Base-by-base conservation (phyloP, 2,797 vertebrate genomes). In the Psittacula echo region DNA sequence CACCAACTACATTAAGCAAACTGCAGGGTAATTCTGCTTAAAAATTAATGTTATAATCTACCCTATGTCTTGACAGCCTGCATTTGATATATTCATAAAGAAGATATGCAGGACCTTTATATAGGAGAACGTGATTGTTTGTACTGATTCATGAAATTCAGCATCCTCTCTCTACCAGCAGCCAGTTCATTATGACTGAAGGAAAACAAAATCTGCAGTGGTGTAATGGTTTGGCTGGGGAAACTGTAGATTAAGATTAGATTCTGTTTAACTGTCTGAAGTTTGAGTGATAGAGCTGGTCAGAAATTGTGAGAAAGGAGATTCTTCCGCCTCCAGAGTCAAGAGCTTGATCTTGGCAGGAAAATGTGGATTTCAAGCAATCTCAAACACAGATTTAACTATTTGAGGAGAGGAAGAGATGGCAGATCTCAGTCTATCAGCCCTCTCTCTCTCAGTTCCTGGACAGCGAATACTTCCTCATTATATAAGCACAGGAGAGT, bases 111-210 rank as follows among this genome's bases (percentile, higher is more conserved):
- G 61, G 50, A 54, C 44, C 50, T 89, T 93, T 87, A 87, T 39
- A 61, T 24, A 83, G 81, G 34, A 89, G 64, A 77, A 32, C 1
- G 2, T 39, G 67, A 34, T 61, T 86, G 42, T 84, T 85, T 73
- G 39, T 87, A 29, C 45, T 71, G 68, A 73, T 92, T 95, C 75
- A 60, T 60, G 39, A 93, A 95, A 93, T 92, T 58, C 90, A 72
- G 65, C 27, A 60, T n/a, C 53, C 50, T 85, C 64, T 50, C 73
- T 90, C 76, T 62, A 39, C 47, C 18, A 88, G 30, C n/a, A 89
- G 51, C 44, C 44, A 51, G 62, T 56, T 89, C 75, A 45, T 84
- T 89, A 54, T 70, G 79, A 72, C 42, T 91, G 47, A 88, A 91
- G 32, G n/a, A 72, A 93, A 93, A 83, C 26, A 78, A 78, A 84